A percentile compares a stretch with the other conserved stretches of the same genome.
These are phyloP conservation scores for Calycopis cecrops DNA, from an alignment of 1,140 invertebrate species.

Conservation along the genomic window DNA sequence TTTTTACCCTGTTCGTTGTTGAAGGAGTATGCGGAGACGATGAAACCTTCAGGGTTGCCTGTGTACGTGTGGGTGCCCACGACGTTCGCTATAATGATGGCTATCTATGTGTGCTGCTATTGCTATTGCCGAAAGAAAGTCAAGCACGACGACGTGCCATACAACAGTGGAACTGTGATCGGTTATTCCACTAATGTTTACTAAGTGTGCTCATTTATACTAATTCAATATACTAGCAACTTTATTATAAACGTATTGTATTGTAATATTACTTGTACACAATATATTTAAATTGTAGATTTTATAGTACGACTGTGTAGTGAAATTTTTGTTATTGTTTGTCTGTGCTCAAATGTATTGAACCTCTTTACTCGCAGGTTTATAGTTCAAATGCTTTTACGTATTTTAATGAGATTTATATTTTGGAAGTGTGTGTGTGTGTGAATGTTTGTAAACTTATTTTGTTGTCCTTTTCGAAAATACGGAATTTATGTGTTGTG, in stretches of 20 bases:
- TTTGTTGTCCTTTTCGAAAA: no score
- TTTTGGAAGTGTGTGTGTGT: no score
- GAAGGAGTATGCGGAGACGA: slow-evolving; percentile 54
- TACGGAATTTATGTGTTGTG: no score
- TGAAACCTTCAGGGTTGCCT: slow-evolving; percentile 53
- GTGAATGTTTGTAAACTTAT: no score
- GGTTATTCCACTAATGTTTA: slow-evolving; percentile 23
- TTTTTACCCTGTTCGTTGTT: slow-evolving; percentile 51
- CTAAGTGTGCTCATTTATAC: neutral
- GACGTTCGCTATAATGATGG: slow-evolving; percentile 37
- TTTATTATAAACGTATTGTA: neutral
- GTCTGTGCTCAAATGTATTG: no score
- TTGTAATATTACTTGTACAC: no score
- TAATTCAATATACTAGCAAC: neutral
- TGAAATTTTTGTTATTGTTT: no score
- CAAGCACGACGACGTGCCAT: slow-evolving; percentile 41
- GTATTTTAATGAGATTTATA: no score
- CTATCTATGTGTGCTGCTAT: slow-evolving; percentile 43
- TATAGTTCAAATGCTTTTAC: no score
- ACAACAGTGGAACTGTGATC: slow-evolving; percentile 27
- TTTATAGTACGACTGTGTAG: no score
- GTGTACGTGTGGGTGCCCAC: slow-evolving; percentile 60
- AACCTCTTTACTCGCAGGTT: no score
- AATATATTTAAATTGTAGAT: no score
- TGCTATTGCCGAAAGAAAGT: slow-evolving; percentile 43